Conservation (phyloP, 2,113 vertebrate genomes). For the Puffinus mauretanicus region DNA sequence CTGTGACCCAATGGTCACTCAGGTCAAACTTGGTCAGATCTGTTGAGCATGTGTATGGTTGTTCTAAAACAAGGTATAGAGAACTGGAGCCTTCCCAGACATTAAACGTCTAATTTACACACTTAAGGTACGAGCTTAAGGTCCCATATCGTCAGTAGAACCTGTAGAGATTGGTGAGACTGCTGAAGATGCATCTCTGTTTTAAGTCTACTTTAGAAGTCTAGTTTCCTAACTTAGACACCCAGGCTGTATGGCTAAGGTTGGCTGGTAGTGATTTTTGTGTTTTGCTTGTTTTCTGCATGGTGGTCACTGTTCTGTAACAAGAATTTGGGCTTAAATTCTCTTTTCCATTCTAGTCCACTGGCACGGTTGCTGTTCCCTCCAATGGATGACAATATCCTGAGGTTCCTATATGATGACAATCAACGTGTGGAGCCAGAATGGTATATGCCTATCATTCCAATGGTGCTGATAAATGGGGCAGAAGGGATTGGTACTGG, state of each 20-base stretch:
- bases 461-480: conserved; percentile 90
- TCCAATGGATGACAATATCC: conserved; percentile 84
- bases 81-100: background rate
- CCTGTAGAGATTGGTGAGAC: background rate
- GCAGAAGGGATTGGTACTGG: conserved; percentile 95
- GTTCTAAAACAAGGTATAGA: background rate
- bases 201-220: background rate
- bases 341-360: conserved; percentile 70
- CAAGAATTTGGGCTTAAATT: background rate
- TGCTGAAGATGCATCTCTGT: background rate
- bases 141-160: background rate
- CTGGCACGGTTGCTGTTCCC: conserved; percentile 90
- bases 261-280: background rate
- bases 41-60: background rate
- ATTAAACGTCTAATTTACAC: background rate
- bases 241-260: background rate
- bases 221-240: no score
- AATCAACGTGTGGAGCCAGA: conserved; percentile 96
- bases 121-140: accelerated
- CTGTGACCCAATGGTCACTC: background rate
- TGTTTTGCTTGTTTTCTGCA: background rate
- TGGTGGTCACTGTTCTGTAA: background rate
- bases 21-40: background rate
- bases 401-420: conserved; percentile 93
- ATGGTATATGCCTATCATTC: conserved; percentile 97